Evolutionary conservation across 2,888 invertebrate species (phyloP).

Genomic region (Acholoe squamosa): DNA sequence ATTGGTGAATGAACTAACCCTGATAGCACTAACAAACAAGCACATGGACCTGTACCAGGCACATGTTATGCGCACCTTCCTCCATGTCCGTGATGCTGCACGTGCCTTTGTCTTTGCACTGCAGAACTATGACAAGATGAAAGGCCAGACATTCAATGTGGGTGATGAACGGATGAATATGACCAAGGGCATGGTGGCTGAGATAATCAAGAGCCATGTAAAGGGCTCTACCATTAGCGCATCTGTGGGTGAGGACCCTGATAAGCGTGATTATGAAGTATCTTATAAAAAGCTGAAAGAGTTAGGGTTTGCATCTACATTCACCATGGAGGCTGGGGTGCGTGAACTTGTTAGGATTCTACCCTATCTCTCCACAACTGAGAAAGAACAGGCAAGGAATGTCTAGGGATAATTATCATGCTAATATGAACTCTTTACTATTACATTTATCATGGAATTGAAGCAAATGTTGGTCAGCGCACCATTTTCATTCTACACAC

Average conservation of each 20-base stretch:
- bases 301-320: slow-evolving; percentile 72
- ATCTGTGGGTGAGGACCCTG: slow-evolving; percentile 80
- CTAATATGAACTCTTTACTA: background rate
- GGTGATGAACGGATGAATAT: slow-evolving; percentile 83
- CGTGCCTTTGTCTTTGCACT: slow-evolving; percentile 81
- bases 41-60: slow-evolving; percentile 81
- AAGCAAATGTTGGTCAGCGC: background rate
- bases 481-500: too few species aligned
- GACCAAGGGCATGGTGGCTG: slow-evolving; percentile 80
- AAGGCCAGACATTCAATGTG: slow-evolving; percentile 81
- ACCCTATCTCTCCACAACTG: slow-evolving; percentile 69
- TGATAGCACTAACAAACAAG: slow-evolving; percentile 77
- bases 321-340: slow-evolving; percentile 78
- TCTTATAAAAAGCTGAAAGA: slow-evolving; percentile 80
- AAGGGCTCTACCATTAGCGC: slow-evolving; percentile 76
- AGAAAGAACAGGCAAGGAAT: background rate
- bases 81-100: slow-evolving; percentile 82
- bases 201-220: slow-evolving; percentile 76
- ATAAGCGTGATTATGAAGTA: slow-evolving; percentile 83
- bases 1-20: slow-evolving; percentile 81
- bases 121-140: slow-evolving; percentile 78
- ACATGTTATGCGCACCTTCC: slow-evolving; percentile 81
- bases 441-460: background rate
- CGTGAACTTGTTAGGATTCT: slow-evolving; percentile 78
- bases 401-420: background rate